phyloP scores from a whole-genome alignment of 2,888 invertebrate genomes.

The Epicampocera succincta region DNA sequence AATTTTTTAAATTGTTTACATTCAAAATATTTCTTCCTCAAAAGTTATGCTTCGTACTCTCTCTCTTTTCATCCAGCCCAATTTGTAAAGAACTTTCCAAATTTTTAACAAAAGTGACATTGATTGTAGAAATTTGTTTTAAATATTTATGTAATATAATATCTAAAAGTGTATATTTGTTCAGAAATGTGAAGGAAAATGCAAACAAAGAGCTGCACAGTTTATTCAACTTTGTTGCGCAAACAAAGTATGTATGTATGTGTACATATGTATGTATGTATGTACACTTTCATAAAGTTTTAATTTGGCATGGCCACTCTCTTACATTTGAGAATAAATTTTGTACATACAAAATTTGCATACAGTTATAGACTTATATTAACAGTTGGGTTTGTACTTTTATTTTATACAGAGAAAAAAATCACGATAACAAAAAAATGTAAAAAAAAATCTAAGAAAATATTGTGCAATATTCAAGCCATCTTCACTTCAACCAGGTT shows the following conservation, averaged over 20 bases:
- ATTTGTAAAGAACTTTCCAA: neutral
- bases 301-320: slow-evolving; percentile 24
- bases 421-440: neutral
- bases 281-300: slow-evolving; percentile 25
- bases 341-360: neutral
- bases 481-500: too few species aligned
- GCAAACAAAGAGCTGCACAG: slow-evolving; percentile 14
- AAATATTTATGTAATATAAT: slow-evolving; percentile 12
- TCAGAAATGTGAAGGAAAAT: slow-evolving; percentile 1
- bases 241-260: slow-evolving; percentile 3
- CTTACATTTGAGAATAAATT: neutral
- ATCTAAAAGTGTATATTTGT: neutral
- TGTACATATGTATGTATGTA: neutral
- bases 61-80: too few species aligned
- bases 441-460: too few species aligned
- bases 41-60: too few species aligned
- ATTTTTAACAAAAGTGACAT: slow-evolving; percentile 1
- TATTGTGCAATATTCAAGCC: too few species aligned
- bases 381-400: too few species aligned
- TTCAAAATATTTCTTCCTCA: too few species aligned
- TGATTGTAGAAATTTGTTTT: slow-evolving; percentile 15
- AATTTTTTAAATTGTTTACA: too few species aligned
- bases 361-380: too few species aligned
- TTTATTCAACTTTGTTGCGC: slow-evolving; percentile 49
- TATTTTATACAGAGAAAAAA: too few species aligned